Evolutionary conservation across 2,797 vertebrate species (phyloP), one percentile per base, ranked within the genome.

Genomic region (Lepilemur septentrionalis): DNA sequence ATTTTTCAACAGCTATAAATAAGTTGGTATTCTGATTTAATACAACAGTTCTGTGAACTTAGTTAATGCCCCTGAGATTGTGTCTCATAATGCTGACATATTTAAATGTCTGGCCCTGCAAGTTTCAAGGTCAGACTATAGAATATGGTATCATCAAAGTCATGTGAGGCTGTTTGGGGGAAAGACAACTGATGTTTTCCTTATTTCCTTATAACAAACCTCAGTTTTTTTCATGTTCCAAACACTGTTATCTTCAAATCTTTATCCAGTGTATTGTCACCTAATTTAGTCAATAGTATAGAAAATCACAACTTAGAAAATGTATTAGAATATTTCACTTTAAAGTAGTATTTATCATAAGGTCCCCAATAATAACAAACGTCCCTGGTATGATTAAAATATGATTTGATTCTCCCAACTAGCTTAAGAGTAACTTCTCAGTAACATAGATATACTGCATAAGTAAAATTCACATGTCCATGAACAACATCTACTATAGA

Each of bases 251-350:
- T 75, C 69, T 83, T 87, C 67, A 78, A 92, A 82, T 7, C 69
- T 88, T 32, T n/a, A 84, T 52, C 50, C 20, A 65, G 59, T 78
- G n/a, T 61, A 73, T 93, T 81, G 92, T 35, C 7, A 93, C 46
- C 61, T 91, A 72, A 78, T 91, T 96, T 86, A 94, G n/a, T 73
- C 67, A 95, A 52, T 32, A 25, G 59, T 82, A 96, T 72, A 84
- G 41, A 83, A 89, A 97, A 87, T 94, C 65, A 61, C 67, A 93
- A 85, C 72, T 82, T 85, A 73, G n/a, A 78, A 97, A 95, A 95
- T 43, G 94, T 94, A 93, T 94, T 87, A 73, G 52, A 75, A 61
- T 93, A 72, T 96, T 93, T 84, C 91, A 89, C 52, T 73, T 86
- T 73, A 91, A 96, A 61, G 30, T 92, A 70, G 73, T 92, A 50